A percentile compares a stretch with the other conserved stretches of the same genome.
Conservation (phyloP, 2,888 invertebrate species). For the Cosmia pyralina region DNA sequence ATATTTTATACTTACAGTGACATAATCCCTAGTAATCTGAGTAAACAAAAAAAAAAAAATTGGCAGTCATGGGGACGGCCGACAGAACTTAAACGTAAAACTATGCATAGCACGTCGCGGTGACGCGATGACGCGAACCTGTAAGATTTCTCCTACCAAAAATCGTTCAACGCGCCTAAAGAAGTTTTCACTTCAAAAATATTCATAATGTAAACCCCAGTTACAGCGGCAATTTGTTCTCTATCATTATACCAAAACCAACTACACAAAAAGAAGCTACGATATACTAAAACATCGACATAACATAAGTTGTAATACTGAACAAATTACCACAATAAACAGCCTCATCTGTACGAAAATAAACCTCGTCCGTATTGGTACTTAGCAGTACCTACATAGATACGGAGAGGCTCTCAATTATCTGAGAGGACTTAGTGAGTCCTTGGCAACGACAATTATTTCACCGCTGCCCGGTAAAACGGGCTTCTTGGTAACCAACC, state of each 20-base stretch:
- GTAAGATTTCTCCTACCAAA: too few relatives aligned
- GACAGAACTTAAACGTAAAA: too few relatives aligned
- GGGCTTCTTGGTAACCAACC: slow-evolving; percentile 54
- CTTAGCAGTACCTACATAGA: slow-evolving; percentile 42
- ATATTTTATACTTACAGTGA: slow-evolving; percentile 24
- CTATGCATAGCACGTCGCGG: too few relatives aligned
- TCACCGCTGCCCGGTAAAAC: slow-evolving; percentile 54
- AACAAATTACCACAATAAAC: slow-evolving; percentile 45
- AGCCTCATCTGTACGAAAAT: slow-evolving; percentile 49
- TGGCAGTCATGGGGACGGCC: too few relatives aligned
- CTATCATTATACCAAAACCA: neutral
- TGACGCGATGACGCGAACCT: too few relatives aligned
- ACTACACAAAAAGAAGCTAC: slow-evolving; percentile 17
- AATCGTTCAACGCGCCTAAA: too few relatives aligned
- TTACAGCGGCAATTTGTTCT: neutral
- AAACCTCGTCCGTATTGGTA: slow-evolving; percentile 50
- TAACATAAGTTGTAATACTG: slow-evolving; percentile 24
- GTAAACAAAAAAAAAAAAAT: neutral
- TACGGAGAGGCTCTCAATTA: slow-evolving; percentile 56
- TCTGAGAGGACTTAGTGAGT: slow-evolving; percentile 53
- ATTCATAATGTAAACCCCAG: neutral
- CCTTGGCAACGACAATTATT: slow-evolving; percentile 61
- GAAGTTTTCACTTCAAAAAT: too few relatives aligned
- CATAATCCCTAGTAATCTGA: neutral
- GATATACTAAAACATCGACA: slow-evolving; percentile 20